These are phyloP conservation scores for Bactericera cockerelli DNA, from an alignment of 1,140 invertebrate species.

Conservation along the genomic window DNA sequence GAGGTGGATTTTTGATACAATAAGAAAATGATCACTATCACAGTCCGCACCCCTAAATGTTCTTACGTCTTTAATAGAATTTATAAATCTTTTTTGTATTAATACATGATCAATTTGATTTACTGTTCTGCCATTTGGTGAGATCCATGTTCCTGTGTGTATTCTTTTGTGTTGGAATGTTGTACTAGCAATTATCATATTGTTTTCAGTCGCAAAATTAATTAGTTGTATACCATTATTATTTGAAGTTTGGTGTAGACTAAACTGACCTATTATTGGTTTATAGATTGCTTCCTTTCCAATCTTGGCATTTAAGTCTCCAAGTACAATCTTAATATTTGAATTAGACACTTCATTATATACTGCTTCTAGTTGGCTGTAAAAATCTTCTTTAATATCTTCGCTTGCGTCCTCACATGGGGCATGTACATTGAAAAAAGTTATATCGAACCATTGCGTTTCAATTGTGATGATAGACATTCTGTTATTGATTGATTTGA, in stretches of 20 bases:
- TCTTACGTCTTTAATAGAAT: no score
- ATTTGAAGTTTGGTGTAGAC: slow-evolving; percentile 10
- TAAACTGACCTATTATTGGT: neutral
- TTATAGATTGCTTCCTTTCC: slow-evolving; percentile 7
- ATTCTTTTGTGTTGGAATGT: no score
- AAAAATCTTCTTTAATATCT: neutral
- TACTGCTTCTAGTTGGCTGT: slow-evolving; percentile 5
- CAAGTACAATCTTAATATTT: no score
- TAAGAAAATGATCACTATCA: no score
- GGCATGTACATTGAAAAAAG: slow-evolving; percentile 7
- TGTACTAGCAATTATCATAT: no score
- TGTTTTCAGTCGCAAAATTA: slow-evolving; percentile 7
- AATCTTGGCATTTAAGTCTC: no score
- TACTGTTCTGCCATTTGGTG: no score
- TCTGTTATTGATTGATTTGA: slow-evolving; percentile 8
- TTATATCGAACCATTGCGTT: neutral
- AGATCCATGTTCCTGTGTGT: no score
- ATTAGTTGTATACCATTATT: slow-evolving; percentile 5
- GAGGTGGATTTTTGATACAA: no score
- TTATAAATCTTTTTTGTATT: no score
- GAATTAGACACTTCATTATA: slow-evolving; percentile 2
- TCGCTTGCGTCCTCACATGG: slow-evolving; percentile 8
- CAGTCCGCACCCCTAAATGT: no score
- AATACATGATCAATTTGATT: no score
- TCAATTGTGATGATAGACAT: slow-evolving; percentile 5